phyloP scores from a whole-genome alignment of 2,797 vertebrate species.

The Amazona finschi region DNA sequence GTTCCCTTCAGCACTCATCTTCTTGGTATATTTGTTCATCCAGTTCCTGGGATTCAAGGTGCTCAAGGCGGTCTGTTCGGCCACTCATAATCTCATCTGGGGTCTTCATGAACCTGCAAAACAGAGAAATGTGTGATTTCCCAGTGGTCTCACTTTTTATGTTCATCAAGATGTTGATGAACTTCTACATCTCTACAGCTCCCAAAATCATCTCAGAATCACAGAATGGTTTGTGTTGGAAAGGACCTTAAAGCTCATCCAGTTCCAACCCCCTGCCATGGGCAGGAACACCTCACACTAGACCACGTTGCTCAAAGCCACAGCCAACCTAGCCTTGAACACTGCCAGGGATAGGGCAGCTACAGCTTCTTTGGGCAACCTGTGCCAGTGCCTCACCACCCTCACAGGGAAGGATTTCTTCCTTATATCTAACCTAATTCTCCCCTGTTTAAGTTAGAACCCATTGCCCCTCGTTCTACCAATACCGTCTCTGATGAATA shows the following conservation, averaged over 20 bases:
- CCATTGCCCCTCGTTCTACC: neutral
- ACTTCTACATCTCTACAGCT: neutral
- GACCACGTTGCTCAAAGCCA: neutral
- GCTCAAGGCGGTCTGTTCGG: constrained; percentile 92
- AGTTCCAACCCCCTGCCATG: neutral
- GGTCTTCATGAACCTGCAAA: constrained; percentile 95
- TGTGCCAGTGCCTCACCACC: neutral
- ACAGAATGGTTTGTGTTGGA: neutral
- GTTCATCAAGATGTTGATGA: neutral
- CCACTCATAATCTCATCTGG: constrained; percentile 98
- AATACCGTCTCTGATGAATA: neutral
- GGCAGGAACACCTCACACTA: neutral
- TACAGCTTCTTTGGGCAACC: neutral
- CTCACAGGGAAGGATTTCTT: neutral
- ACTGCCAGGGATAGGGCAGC: neutral
- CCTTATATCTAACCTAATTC: neutral
- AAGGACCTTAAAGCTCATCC: neutral
- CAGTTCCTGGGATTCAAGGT: constrained; percentile 92
- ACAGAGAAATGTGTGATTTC: neutral
- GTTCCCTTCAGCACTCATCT: constrained; percentile 87
- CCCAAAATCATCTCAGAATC: neutral
- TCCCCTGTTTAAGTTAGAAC: neutral
- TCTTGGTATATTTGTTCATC: constrained; percentile 96
- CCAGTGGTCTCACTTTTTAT: neutral
- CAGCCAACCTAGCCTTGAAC: neutral